phyloP scores from a whole-genome alignment of 2,888 invertebrate species.

The Calameuta pallipes region DNA sequence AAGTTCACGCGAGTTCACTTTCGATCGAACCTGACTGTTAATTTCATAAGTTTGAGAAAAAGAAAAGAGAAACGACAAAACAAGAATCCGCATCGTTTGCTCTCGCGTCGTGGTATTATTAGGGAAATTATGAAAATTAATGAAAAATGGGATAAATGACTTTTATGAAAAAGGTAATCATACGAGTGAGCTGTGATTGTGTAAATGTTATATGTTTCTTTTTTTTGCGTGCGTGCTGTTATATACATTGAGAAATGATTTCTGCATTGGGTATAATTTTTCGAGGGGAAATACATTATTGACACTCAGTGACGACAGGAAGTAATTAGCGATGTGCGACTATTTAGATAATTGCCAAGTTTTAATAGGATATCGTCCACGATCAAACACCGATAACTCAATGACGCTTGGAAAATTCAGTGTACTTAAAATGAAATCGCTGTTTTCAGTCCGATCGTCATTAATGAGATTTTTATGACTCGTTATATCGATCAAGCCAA shows the following conservation, averaged over 20 bases:
- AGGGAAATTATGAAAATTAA: background rate
- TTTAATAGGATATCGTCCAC: background rate
- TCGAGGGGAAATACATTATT: background rate
- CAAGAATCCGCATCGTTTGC: background rate
- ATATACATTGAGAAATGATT: background rate
- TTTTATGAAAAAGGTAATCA: constrained; percentile 24
- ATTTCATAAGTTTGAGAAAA: background rate
- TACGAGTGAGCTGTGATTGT: constrained; percentile 45
- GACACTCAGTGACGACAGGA: background rate
- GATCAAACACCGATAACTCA: background rate
- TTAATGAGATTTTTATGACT: background rate
- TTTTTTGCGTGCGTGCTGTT: background rate
- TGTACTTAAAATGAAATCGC: background rate
- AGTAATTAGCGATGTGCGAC: background rate
- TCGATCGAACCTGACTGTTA: background rate
- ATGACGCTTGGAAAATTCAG: background rate
- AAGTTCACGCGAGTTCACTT: background rate
- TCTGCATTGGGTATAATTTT: background rate
- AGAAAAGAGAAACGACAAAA: background rate
- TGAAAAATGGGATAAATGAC: background rate
- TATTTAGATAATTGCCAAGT: background rate
- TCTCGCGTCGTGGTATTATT: background rate
- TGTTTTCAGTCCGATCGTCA: background rate
- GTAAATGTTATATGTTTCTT: constrained; percentile 37
- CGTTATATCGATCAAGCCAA: background rate